phyloP scores from a whole-genome alignment of 2,797 vertebrate genomes.

The Cygnus olor region DNA sequence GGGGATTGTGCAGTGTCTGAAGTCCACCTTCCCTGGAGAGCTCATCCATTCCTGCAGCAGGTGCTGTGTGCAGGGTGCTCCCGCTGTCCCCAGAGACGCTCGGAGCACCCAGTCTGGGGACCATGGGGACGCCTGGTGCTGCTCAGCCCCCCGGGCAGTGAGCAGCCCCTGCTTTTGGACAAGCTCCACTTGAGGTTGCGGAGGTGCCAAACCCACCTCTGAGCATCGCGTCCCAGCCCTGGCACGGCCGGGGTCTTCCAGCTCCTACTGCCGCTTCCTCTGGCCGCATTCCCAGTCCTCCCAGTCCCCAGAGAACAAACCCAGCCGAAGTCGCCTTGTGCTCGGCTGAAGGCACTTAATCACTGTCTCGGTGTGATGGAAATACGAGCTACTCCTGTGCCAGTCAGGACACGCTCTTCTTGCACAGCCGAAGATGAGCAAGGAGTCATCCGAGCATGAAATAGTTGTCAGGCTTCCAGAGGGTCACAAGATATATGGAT shows the following conservation, averaged over 20 bases:
- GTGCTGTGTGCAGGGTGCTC: no score
- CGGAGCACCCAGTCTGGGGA: not conserved
- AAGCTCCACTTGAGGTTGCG: not conserved
- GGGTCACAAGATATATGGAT: conserved; percentile 72
- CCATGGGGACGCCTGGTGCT: not conserved
- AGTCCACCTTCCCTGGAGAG: no score
- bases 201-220: not conserved
- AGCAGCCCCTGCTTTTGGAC: not conserved
- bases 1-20: no score
- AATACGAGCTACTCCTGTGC: conserved; percentile 42
- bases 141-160: not conserved
- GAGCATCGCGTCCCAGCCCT: not conserved
- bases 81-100: no score
- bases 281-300: not conserved
- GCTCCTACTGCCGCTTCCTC: not conserved
- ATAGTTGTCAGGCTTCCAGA: conserved; percentile 72
- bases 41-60: no score
- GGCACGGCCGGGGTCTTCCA: not conserved
- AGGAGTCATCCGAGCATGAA: conserved; percentile 63
- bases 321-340: conserved; percentile 22
- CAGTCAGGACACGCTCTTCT: conserved; percentile 56
- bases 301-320: not conserved
- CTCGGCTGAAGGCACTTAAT: conserved; percentile 42
- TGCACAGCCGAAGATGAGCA: conserved; percentile 42
- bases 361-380: not conserved